Conservation (phyloP, 1,140 invertebrate genomes). For the Brevipalpus yothersi region DNA sequence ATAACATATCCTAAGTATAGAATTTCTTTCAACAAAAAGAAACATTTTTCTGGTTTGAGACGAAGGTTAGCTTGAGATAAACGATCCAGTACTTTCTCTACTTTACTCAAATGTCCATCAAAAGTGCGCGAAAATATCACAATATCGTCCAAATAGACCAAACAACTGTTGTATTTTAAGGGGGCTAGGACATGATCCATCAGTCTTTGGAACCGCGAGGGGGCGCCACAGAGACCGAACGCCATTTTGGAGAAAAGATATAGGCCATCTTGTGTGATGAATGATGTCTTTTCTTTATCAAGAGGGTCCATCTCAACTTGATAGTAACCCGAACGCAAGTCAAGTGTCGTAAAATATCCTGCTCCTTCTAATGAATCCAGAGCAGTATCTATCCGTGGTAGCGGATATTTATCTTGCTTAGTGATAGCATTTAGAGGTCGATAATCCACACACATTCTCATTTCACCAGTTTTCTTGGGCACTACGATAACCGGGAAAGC, state of each 20-base stretch:
- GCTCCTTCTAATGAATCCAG: background rate
- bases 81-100: conserved; percentile 13
- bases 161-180: conserved; percentile 1
- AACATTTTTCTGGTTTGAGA: conserved; percentile 14
- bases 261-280: conserved; percentile 3
- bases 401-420: background rate
- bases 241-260: conserved; percentile 13
- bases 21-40: conserved; percentile 4
- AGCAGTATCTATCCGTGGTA: background rate
- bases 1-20: conserved; percentile 12
- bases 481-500: background rate
- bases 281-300: conserved; percentile 7
- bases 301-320: conserved; percentile 1
- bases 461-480: background rate
- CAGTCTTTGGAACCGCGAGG: conserved; percentile 13
- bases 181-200: conserved; percentile 12
- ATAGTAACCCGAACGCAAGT: conserved; percentile 7
- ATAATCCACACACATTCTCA: background rate
- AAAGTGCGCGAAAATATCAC: conserved; percentile 11
- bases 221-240: conserved; percentile 11
- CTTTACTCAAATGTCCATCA: conserved; percentile 10
- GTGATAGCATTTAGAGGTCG: background rate
- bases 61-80: conserved; percentile 9
- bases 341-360: conserved; percentile 2
- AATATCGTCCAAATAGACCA: conserved; percentile 15